These are phyloP conservation scores for Plectus sambesii DNA, from an alignment of 1,140 invertebrate genomes.

Conservation along the genomic window DNA sequence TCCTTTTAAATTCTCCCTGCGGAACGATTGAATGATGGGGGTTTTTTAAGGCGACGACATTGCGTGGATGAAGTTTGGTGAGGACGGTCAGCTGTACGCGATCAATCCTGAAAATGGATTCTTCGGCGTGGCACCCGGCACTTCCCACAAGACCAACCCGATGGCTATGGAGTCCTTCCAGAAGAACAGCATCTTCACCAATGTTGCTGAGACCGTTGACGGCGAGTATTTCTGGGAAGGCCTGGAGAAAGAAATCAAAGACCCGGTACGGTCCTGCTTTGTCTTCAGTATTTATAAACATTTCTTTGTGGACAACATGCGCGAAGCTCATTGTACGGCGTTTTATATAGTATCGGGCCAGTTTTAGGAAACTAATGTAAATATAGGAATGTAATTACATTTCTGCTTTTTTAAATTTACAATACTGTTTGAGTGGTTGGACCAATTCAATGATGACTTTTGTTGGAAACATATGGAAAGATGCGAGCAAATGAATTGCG, in stretches of 20 bases:
- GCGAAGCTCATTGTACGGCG: too few relatives aligned
- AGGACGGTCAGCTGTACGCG: conserved; percentile 72
- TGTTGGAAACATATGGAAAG: too few relatives aligned
- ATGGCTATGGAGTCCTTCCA: conserved; percentile 91
- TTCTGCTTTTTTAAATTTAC: too few relatives aligned
- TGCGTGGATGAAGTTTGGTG: conserved; percentile 79
- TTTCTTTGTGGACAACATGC: too few relatives aligned
- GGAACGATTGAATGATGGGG: too few relatives aligned
- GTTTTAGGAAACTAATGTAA: too few relatives aligned
- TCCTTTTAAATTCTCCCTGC: too few relatives aligned
- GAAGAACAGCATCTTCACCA: conserved; percentile 90
- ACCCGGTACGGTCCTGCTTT: conserved; percentile 26
- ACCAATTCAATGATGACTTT: too few relatives aligned
- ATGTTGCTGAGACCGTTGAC: conserved; percentile 85
- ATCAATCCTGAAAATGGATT: conserved; percentile 99
- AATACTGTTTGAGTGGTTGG: too few relatives aligned
- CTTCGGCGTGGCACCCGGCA: conserved; percentile 96
- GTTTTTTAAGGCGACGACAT: conserved; percentile 51
- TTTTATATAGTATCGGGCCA: too few relatives aligned
- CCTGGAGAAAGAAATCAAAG: conserved; percentile 65
- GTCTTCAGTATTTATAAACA: too few relatives aligned
- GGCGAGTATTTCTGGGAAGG: conserved; percentile 86
- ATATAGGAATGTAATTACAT: too few relatives aligned
- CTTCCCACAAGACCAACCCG: conserved; percentile 79
- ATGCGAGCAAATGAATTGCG: conserved; percentile 8